A percentile compares a stretch with the other conserved stretches of the same genome.
Evolutionary conservation across 2,797 vertebrate genomes (phyloP).

Genomic region (Loriculus beryllinus): DNA sequence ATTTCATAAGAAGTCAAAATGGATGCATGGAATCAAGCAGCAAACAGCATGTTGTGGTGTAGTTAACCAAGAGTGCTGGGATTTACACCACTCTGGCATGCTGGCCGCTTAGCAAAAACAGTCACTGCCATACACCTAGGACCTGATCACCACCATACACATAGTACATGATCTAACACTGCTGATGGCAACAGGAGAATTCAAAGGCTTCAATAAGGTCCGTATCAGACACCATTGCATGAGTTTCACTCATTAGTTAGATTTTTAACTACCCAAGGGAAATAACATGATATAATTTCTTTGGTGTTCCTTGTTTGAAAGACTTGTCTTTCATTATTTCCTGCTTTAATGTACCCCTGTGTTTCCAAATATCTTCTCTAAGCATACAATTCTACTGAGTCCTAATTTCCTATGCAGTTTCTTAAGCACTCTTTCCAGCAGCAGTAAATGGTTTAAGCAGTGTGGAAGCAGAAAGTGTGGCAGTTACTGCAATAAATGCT

Average conservation of each 20-base stretch:
- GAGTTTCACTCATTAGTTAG: not conserved
- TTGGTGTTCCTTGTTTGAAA: not conserved
- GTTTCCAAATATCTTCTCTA: not conserved
- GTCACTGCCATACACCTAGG: not conserved
- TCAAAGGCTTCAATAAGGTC: not conserved
- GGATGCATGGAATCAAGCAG: not conserved
- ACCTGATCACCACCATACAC: not conserved
- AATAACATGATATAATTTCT: not conserved
- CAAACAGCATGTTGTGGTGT: not conserved
- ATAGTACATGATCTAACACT: not conserved
- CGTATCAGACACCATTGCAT: not conserved
- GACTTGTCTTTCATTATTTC: conserved; percentile 4
- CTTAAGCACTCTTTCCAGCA: not conserved
- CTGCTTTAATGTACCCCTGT: not conserved
- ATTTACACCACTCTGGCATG: not conserved
- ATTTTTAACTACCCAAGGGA: not conserved
- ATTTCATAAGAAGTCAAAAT: not conserved
- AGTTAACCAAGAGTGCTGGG: not conserved
- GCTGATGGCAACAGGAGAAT: not conserved
- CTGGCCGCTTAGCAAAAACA: not conserved
- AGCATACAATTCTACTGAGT: not conserved
- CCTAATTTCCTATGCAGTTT: not conserved
- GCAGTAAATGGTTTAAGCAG: not conserved
- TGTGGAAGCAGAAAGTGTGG: not conserved
- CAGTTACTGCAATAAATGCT: not conserved